Conservation (phyloP, 2,797 vertebrate genomes). For the Acestrorhynchus altus region DNA sequence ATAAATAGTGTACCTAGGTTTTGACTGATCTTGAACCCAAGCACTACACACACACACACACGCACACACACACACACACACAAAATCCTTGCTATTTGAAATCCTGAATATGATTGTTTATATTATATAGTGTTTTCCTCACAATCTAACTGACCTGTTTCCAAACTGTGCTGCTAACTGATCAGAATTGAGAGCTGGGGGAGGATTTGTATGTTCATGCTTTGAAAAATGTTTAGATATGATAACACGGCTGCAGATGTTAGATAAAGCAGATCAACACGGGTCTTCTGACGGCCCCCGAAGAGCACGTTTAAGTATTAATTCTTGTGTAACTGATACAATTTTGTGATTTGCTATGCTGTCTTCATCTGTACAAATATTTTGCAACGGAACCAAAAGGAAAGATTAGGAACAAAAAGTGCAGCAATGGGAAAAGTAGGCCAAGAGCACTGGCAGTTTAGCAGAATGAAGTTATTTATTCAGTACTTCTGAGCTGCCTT, state of each 20-base stretch:
- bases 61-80: no score
- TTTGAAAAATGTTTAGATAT: conserved; percentile 39
- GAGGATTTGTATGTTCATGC: conserved; percentile 24
- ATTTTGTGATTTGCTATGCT: conserved; percentile 27
- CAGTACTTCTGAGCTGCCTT: conserved; percentile 38
- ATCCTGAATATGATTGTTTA: not conserved
- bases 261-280: conserved; percentile 32
- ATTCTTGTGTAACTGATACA: conserved; percentile 20
- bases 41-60: conserved; percentile 1
- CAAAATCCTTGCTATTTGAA: conserved; percentile 42
- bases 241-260: conserved; percentile 46
- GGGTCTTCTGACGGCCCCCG: conserved; percentile 28
- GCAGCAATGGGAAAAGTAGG: not conserved
- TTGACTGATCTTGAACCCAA: conserved; percentile 26
- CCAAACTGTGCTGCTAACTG: conserved; percentile 23
- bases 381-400: not conserved
- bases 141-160: conserved; percentile 34
- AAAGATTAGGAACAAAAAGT: not conserved
- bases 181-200: conserved; percentile 11
- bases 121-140: not conserved
- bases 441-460: conserved; percentile 20
- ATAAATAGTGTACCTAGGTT: no score
- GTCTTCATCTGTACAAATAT: conserved; percentile 18
- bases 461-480: conserved; percentile 26
- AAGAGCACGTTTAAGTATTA: conserved; percentile 38